These are phyloP conservation scores for Venturia canescens DNA, from an alignment of 1,140 invertebrate genomes.

Conservation along the genomic window DNA sequence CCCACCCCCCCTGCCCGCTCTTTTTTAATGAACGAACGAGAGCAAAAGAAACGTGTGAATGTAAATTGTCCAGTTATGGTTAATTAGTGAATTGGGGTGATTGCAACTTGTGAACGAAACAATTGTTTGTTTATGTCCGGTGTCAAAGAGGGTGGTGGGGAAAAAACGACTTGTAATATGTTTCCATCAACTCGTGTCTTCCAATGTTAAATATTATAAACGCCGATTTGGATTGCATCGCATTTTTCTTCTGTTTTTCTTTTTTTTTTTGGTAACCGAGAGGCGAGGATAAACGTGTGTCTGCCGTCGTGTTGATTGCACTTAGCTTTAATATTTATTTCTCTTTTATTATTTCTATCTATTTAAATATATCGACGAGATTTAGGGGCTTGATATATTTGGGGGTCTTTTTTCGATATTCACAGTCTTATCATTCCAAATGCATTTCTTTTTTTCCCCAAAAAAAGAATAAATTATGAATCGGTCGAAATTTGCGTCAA, in stretches of 20 bases:
- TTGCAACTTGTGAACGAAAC: neutral
- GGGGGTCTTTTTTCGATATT: slow-evolving; percentile 6
- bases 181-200: slow-evolving; percentile 61
- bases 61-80: no score
- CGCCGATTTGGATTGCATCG: slow-evolving; percentile 31
- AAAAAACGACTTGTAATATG: slow-evolving; percentile 3
- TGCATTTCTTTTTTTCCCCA: slow-evolving; percentile 2
- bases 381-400: neutral
- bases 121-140: slow-evolving; percentile 27
- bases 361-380: slow-evolving; percentile 7
- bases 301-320: slow-evolving; percentile 11
- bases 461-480: no score
- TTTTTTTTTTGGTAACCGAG: slow-evolving; percentile 23
- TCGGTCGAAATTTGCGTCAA: no score
- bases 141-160: neutral
- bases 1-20: neutral
- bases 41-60: no score
- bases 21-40: slow-evolving; percentile 16
- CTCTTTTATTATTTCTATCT: slow-evolving; percentile 1
- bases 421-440: slow-evolving; percentile 13
- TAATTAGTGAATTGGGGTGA: neutral
- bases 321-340: slow-evolving; percentile 39
- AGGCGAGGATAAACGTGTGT: slow-evolving; percentile 1
- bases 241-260: slow-evolving; percentile 23
- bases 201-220: slow-evolving; percentile 52